These are phyloP conservation scores for Leptinotarsa juncta DNA, from an alignment of 2,888 invertebrate genomes.

Conservation along the genomic window DNA sequence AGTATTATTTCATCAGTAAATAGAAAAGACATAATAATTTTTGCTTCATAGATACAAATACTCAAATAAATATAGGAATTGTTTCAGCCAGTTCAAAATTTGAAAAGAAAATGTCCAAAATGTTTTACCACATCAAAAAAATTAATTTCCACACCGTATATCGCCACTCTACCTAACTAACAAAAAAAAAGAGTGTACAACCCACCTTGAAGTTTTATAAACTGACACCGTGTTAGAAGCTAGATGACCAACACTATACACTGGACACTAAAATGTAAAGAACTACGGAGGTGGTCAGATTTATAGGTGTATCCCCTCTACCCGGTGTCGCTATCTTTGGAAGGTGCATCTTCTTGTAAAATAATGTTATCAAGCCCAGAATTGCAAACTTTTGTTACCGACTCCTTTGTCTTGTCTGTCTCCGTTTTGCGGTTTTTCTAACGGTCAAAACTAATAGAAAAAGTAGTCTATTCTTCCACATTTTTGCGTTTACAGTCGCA, in stretches of 20 bases:
- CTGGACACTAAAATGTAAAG: slow-evolving; percentile 52
- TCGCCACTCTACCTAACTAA: not conserved
- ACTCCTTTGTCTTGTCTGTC: not conserved
- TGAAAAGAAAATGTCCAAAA: not conserved
- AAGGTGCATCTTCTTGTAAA: slow-evolving; percentile 21
- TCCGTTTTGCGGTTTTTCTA: not conserved
- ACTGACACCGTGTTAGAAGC: slow-evolving; percentile 27
- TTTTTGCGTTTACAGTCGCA: not conserved
- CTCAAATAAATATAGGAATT: too few species aligned
- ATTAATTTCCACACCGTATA: not conserved
- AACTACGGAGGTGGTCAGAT: slow-evolving; percentile 51
- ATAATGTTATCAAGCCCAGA: slow-evolving; percentile 29
- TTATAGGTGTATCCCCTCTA: slow-evolving; percentile 53
- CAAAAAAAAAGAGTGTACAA: slow-evolving; percentile 16
- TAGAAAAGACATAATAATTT: too few species aligned
- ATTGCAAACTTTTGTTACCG: slow-evolving; percentile 7
- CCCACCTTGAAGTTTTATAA: slow-evolving; percentile 36
- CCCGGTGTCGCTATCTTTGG: slow-evolving; percentile 10
- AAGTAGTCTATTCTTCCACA: not conserved
- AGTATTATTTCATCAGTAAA: too few species aligned
- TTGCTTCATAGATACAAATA: too few species aligned
- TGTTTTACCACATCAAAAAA: not conserved
- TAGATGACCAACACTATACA: slow-evolving; percentile 48
- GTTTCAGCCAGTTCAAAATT: too few species aligned
- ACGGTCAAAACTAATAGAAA: not conserved